Percentiles rank a stretch among this genome's conserved stretches.
Evolutionary conservation across 2,888 invertebrate species (phyloP).

Genomic region (Clistopyga incitator): DNA sequence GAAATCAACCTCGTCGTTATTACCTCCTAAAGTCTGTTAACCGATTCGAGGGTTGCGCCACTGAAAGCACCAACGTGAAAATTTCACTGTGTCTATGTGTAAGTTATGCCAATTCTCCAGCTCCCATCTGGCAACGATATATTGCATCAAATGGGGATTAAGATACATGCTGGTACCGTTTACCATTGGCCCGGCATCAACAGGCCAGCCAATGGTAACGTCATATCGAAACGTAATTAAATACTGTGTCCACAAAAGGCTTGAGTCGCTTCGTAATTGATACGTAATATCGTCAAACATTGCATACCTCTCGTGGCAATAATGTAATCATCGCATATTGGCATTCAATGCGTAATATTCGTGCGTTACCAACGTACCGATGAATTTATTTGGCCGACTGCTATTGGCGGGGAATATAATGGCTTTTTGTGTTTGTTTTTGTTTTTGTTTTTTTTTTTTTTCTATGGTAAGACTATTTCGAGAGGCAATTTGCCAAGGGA

Average conservation of each 20-base stretch:
- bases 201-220: conserved; percentile 28
- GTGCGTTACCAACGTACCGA: background rate
- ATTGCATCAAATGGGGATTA: conserved; percentile 45
- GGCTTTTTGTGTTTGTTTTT: conserved; percentile 27
- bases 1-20: conserved; percentile 51
- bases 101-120: conserved; percentile 20
- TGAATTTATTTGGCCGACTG: background rate
- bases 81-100: conserved; percentile 1
- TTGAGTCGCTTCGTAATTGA: conserved; percentile 5
- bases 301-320: conserved; percentile 18
- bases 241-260: conserved; percentile 39
- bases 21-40: background rate
- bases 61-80: conserved; percentile 13
- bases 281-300: conserved; percentile 18
- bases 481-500: conserved; percentile 44
- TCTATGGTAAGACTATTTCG: conserved; percentile 49
- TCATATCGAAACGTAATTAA: conserved; percentile 40
- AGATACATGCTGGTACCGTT: conserved; percentile 22
- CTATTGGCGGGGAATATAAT: conserved; percentile 24
- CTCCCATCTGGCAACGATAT: conserved; percentile 47
- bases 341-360: background rate
- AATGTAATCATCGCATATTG: background rate
- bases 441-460: no score
- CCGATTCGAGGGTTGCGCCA: conserved; percentile 35
- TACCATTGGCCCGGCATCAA: conserved; percentile 8